phyloP scores from a whole-genome alignment of 2,888 invertebrate genomes.

The Lottia scabra region DNA sequence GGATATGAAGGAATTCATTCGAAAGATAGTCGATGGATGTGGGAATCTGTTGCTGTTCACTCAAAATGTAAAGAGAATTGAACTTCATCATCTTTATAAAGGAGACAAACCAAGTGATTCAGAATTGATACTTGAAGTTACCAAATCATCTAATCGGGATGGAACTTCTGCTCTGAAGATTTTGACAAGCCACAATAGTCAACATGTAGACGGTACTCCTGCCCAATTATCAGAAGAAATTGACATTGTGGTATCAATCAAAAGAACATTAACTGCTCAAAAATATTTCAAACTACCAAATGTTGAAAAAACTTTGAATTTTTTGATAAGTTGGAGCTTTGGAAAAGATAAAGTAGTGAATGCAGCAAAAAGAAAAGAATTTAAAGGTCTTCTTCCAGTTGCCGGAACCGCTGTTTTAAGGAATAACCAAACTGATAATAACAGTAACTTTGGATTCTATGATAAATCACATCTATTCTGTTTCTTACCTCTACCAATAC shows the following conservation, averaged over 20 bases:
- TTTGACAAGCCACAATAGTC: neutral
- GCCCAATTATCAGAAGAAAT: neutral
- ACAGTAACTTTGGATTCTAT: slow-evolving; percentile 37
- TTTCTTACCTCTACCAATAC: slow-evolving; percentile 54
- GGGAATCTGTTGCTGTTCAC: slow-evolving; percentile 62
- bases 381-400: slow-evolving; percentile 36
- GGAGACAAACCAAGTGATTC: slow-evolving; percentile 7
- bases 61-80: slow-evolving; percentile 54
- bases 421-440: slow-evolving; percentile 6
- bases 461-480: slow-evolving; percentile 41
- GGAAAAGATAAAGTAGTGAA: slow-evolving; percentile 21
- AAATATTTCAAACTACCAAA: no score
- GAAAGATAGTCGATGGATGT: slow-evolving; percentile 43
- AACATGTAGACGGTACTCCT: no score
- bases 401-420: slow-evolving; percentile 33
- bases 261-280: no score
- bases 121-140: slow-evolving; percentile 15
- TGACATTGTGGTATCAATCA: no score
- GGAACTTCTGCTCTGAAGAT: neutral
- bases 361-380: slow-evolving; percentile 5
- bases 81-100: slow-evolving; percentile 47
- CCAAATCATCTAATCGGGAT: neutral
- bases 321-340: slow-evolving; percentile 38
- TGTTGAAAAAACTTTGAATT: slow-evolving; percentile 11
- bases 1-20: slow-evolving; percentile 51